Conservation (phyloP, 2,888 invertebrate species). For the Stomorhina lunata region DNA sequence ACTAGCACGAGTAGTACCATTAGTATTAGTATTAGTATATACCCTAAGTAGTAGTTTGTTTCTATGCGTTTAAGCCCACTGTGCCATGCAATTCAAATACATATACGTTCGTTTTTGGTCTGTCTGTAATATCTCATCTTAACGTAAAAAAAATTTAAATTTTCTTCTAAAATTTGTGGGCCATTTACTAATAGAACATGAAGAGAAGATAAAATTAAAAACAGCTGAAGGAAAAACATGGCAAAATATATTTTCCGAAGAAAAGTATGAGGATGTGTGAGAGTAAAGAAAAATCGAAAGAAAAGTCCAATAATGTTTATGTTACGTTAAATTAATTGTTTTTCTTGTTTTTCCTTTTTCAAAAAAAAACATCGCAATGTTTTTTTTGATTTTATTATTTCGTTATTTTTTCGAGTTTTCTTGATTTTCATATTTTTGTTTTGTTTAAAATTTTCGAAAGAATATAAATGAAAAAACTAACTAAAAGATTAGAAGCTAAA, state of each 20-base stretch:
- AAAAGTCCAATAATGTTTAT: conserved; percentile 34
- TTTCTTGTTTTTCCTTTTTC: conserved; percentile 11
- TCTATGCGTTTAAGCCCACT: neutral
- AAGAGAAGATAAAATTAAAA: neutral
- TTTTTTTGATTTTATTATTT: too few relatives aligned
- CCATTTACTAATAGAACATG: conserved; percentile 22
- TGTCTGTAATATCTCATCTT: neutral
- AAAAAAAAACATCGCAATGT: conserved; percentile 26
- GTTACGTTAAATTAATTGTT: conserved; percentile 24
- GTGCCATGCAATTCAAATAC: neutral
- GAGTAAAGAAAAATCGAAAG: too few relatives aligned
- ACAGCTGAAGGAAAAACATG: conserved; percentile 32
- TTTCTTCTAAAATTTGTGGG: conserved; percentile 7
- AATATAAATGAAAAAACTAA: conserved; percentile 10
- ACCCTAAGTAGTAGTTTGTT: neutral
- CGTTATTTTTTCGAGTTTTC: neutral
- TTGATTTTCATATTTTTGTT: conserved; percentile 26
- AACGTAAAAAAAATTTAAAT: conserved; percentile 9
- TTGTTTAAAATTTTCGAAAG: conserved; percentile 10
- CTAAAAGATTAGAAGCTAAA: neutral
- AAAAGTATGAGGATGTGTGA: conserved; percentile 12
- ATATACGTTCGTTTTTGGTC: neutral
- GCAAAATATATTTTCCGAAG: neutral
- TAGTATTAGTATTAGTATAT: too few relatives aligned
- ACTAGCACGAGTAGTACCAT: too few relatives aligned